A percentile compares a stretch with the other conserved stretches of the same genome.
Evolutionary conservation across 2,888 invertebrate genomes (phyloP).

Genomic region (Callyntrura sp.): DNA sequence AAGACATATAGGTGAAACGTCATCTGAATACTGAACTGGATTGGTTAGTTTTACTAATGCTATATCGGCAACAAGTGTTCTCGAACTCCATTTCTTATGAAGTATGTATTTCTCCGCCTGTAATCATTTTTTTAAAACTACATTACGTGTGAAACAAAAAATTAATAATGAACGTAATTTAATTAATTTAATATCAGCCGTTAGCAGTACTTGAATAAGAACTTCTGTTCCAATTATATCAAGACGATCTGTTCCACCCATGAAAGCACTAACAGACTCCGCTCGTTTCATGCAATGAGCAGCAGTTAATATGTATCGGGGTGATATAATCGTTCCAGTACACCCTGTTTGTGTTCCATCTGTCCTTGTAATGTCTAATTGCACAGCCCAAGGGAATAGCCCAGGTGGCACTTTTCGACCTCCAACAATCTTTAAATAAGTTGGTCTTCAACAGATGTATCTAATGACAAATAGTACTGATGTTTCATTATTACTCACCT

Average conservation of each 20-base stretch:
- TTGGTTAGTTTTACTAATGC: slow-evolving; percentile 82
- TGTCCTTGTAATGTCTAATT: slow-evolving; percentile 82
- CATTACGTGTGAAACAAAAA: neutral
- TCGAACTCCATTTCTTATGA: slow-evolving; percentile 82
- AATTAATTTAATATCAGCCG: neutral
- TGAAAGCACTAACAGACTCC: slow-evolving; percentile 82
- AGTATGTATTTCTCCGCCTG: slow-evolving; percentile 83
- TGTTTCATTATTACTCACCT: slow-evolving; percentile 74
- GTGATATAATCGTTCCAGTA: slow-evolving; percentile 81
- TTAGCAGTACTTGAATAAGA: slow-evolving; percentile 77
- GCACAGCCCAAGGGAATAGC: slow-evolving; percentile 83
- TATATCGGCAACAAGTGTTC: slow-evolving; percentile 81
- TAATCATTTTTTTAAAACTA: neutral
- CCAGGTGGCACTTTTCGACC: slow-evolving; percentile 81
- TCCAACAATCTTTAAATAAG: slow-evolving; percentile 81
- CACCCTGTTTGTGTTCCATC: slow-evolving; percentile 83
- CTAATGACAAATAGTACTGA: neutral
- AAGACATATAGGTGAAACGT: slow-evolving; percentile 82
- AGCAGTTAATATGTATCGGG: slow-evolving; percentile 81
- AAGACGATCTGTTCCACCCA: slow-evolving; percentile 82
- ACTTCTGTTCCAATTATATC: slow-evolving; percentile 82
- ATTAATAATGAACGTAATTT: neutral
- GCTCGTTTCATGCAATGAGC: slow-evolving; percentile 82
- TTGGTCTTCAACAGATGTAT: too few relatives aligned
- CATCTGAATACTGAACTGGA: slow-evolving; percentile 80